Percentiles rank a stretch among this genome's conserved stretches.
Evolutionary conservation across 2,888 invertebrate genomes (phyloP).

Genomic region (Apotomis capreana): DNA sequence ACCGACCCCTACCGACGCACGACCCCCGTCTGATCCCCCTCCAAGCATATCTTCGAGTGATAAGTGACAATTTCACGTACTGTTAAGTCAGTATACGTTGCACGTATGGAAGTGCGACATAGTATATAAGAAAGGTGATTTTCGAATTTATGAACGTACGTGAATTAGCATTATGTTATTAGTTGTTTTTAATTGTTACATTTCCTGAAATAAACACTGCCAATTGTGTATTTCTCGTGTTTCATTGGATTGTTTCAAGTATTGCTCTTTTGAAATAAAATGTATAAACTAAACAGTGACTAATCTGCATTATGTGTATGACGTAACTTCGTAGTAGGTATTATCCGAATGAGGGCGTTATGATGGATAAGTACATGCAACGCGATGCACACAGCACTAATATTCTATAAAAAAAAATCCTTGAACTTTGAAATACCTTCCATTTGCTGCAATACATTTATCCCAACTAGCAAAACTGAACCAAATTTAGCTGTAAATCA

Average conservation of each 20-base stretch:
- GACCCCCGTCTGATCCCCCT: slow-evolving; percentile 82
- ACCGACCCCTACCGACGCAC: slow-evolving; percentile 84
- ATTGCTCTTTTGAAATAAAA: no score
- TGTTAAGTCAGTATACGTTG: slow-evolving; percentile 50
- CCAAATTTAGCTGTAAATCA: no score
- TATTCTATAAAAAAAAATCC: no score
- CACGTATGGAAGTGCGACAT: slow-evolving; percentile 25
- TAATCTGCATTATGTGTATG: no score
- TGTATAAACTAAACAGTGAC: no score
- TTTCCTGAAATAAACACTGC: slow-evolving; percentile 81
- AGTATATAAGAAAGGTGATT: slow-evolving; percentile 49
- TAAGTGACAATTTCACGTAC: slow-evolving; percentile 70
- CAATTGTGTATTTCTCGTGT: slow-evolving; percentile 68
- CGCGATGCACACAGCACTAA: no score
- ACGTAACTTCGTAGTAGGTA: no score
- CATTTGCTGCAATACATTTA: no score
- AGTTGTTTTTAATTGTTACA: slow-evolving; percentile 75
- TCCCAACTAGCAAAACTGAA: no score
- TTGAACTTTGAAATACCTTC: no score
- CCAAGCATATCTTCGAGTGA: slow-evolving; percentile 80
- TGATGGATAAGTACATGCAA: no score
- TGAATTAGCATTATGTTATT: slow-evolving; percentile 69
- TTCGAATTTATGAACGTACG: slow-evolving; percentile 78
- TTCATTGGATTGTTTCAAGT: slow-evolving; percentile 37
- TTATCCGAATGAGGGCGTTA: no score